phyloP scores from a whole-genome alignment of 1,140 invertebrate genomes.

The Andricus grossulariae region DNA sequence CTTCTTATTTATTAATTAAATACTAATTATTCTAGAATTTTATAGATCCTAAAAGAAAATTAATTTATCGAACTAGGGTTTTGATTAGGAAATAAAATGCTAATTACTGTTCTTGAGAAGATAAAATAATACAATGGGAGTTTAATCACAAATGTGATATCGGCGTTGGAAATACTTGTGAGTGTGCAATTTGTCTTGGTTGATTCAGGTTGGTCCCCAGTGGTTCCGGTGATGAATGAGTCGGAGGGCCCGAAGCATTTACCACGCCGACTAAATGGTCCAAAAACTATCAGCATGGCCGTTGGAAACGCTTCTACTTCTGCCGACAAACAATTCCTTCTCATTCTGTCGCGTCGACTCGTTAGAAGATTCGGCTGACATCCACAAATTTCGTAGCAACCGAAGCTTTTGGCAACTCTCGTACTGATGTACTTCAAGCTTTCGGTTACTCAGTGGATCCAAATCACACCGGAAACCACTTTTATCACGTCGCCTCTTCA shows the following conservation, averaged over 20 bases:
- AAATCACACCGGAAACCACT: background rate
- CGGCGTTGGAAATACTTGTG: conserved; percentile 1
- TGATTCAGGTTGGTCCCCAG: conserved; percentile 27
- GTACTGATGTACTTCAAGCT: background rate
- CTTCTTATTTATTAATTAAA: too few relatives aligned
- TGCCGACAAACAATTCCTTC: conserved; percentile 19
- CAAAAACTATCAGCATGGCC: conserved; percentile 26
- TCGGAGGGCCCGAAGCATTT: conserved; percentile 7
- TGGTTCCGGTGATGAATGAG: conserved; percentile 25
- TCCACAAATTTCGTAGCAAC: background rate
- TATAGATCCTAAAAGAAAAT: too few relatives aligned
- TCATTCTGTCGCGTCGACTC: conserved; percentile 13
- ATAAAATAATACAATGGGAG: conserved; percentile 3
- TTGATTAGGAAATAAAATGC: too few relatives aligned
- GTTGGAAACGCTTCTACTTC: conserved; percentile 10
- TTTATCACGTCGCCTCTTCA: background rate
- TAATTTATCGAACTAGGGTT: too few relatives aligned
- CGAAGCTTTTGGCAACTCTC: conserved; percentile 2
- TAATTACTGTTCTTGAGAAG: background rate
- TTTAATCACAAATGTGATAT: conserved; percentile 16
- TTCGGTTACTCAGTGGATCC: background rate
- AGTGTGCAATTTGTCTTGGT: conserved; percentile 27
- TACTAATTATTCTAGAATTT: too few relatives aligned
- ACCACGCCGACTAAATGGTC: conserved; percentile 22
- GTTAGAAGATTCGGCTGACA: conserved; percentile 20